phyloP scores from a whole-genome alignment of 2,113 vertebrate genomes.

The Pionites leucogaster region DNA sequence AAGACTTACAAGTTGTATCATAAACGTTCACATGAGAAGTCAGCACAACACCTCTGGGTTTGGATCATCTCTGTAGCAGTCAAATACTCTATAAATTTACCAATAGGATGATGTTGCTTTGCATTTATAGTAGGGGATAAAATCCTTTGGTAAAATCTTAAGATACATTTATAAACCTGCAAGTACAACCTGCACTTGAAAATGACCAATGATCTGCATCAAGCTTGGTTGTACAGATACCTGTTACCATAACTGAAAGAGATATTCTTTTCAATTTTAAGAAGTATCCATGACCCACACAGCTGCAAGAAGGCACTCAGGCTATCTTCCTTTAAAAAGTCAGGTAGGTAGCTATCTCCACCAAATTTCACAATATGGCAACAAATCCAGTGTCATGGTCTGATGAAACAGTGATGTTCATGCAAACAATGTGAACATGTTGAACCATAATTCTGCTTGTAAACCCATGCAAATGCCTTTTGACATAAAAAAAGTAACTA shows the following conservation, averaged over 20 bases:
- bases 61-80: not conserved
- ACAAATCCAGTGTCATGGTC: not conserved
- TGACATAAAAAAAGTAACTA: conserved; percentile 70
- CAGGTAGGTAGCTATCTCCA: not conserved
- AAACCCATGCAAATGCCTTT: conserved; percentile 67
- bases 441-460: conserved; percentile 61
- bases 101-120: not conserved
- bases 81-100: not conserved
- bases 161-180: not conserved
- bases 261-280: not conserved
- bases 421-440: conserved; percentile 58
- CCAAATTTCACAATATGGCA: conserved; percentile 12
- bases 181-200: not conserved
- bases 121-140: not conserved
- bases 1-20: not conserved
- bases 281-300: not conserved
- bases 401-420: conserved; percentile 40
- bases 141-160: not conserved
- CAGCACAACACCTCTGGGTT: not conserved
- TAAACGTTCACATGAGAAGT: not conserved
- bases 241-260: not conserved
- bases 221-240: not conserved
- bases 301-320: conserved; percentile 19
- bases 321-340: not conserved
- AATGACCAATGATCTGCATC: not conserved